Percentiles rank a stretch among this genome's conserved stretches.
Conservation (phyloP, 2,113 vertebrate species). For the Pteropus alecto region DNA sequence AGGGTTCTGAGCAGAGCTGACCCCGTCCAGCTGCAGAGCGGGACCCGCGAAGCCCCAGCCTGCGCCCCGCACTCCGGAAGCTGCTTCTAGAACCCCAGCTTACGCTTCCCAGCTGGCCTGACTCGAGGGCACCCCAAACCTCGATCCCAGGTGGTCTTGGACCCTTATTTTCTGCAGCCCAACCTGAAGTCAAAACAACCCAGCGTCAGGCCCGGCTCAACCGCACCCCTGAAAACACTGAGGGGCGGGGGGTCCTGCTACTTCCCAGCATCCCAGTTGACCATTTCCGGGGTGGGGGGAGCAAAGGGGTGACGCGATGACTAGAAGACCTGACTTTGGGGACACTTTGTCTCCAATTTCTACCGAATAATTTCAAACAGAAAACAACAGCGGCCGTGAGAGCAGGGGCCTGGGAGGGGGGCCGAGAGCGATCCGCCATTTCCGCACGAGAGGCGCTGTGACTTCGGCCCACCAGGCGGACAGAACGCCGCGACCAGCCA, state of each 20-base stretch:
- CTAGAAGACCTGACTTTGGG: fast-evolving
- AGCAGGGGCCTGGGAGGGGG: too few species aligned
- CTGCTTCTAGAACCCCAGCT: neutral
- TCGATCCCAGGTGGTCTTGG: neutral
- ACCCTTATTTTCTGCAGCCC: neutral
- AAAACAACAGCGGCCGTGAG: neutral
- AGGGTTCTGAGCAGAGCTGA: too few species aligned
- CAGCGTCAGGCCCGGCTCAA: fast-evolving
- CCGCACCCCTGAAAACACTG: too few species aligned
- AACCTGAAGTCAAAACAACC: neutral
- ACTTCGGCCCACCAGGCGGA: fast-evolving
- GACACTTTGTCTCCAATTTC: neutral
- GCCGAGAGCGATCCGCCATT: fast-evolving
- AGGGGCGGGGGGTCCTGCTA: too few species aligned
- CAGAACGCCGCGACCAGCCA: neutral
- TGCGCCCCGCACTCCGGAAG: too few species aligned
- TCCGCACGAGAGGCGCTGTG: fast-evolving
- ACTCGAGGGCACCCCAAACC: too few species aligned
- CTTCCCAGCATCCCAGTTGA: neutral
- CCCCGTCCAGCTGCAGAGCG: too few species aligned
- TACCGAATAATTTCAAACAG: neutral
- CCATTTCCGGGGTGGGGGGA: fast-evolving
- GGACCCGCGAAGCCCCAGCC: neutral
- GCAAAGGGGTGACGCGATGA: fast-evolving
- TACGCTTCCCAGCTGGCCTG: too few species aligned